phyloP scores from a whole-genome alignment of 2,888 invertebrate species.

The Acanthopleura granulata region DNA sequence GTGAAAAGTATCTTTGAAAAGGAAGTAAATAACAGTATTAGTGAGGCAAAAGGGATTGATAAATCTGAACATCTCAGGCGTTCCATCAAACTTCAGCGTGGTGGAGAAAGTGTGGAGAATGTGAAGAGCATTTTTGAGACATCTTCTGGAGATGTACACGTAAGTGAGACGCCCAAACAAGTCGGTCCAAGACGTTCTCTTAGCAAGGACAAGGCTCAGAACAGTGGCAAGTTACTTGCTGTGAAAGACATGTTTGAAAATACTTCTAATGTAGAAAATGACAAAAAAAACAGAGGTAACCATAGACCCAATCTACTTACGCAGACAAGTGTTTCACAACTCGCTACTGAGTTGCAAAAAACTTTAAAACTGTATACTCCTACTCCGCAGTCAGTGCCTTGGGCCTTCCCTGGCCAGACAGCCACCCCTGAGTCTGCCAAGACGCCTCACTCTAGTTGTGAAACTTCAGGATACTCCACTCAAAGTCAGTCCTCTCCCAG shows the following conservation, averaged over 20 bases:
- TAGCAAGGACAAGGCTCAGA: neutral
- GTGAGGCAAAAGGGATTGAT: too few relatives aligned
- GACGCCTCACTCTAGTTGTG: neutral
- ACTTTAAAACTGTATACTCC: slow-evolving; percentile 6
- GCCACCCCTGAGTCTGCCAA: neutral
- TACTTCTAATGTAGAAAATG: neutral
- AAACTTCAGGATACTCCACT: slow-evolving; percentile 7
- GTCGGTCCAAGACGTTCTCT: too few relatives aligned
- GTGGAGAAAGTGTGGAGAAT: neutral
- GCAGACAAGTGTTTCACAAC: neutral
- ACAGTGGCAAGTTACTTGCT: neutral
- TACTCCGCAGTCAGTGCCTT: neutral
- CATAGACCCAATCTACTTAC: neutral
- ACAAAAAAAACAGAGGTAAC: neutral
- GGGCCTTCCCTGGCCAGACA: neutral
- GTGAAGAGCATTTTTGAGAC: neutral
- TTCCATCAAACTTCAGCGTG: neutral
- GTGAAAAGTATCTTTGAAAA: neutral
- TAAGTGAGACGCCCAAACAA: too few relatives aligned
- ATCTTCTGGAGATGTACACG: too few relatives aligned
- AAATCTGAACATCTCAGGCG: neutral
- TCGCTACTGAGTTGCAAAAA: slow-evolving; percentile 6
- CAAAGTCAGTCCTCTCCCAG: neutral
- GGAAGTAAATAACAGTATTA: neutral
- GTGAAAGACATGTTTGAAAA: neutral